Evolutionary conservation across 2,797 vertebrate species (phyloP).

Genomic region (Graptemys geographica): DNA sequence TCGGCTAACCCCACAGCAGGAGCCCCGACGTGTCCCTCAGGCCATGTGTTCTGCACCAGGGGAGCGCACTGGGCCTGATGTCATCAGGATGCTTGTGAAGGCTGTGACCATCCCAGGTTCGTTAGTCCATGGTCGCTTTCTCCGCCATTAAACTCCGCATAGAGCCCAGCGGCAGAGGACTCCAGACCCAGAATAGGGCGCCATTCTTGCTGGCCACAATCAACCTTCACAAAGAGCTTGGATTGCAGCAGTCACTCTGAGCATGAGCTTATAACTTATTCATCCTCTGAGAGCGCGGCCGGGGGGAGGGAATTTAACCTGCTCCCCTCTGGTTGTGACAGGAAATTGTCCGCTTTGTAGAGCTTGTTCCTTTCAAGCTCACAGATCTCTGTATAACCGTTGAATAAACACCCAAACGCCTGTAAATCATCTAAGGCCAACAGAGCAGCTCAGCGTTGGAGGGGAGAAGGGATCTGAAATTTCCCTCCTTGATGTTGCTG

Average conservation of each 20-base stretch:
- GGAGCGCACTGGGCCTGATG: no score
- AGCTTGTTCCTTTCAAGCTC: slow-evolving; percentile 45
- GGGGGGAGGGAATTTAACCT: slow-evolving; percentile 16
- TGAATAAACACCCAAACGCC: slow-evolving; percentile 34
- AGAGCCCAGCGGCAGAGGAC: not conserved
- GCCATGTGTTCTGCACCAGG: not conserved
- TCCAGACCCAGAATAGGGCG: slow-evolving; percentile 19
- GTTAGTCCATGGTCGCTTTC: not conserved
- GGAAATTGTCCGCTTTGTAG: slow-evolving; percentile 35
- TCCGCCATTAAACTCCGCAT: not conserved
- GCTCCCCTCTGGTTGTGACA: not conserved
- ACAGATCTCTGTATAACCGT: slow-evolving; percentile 4
- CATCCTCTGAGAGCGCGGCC: not conserved
- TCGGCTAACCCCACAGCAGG: not conserved
- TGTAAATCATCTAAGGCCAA: not conserved
- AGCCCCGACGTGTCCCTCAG: not conserved
- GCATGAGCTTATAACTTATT: slow-evolving; percentile 20
- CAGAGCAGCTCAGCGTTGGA: not conserved
- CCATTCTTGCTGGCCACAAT: not conserved
- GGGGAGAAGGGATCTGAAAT: slow-evolving; percentile 8
- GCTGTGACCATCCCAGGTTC: not conserved
- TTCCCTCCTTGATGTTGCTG: slow-evolving; percentile 26
- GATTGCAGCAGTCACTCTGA: slow-evolving; percentile 20
- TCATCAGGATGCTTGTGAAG: not conserved
- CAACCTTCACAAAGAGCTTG: not conserved